Evolutionary conservation across 1,140 invertebrate species (phyloP).

Genomic region (Drosophila nannoptera): DNA sequence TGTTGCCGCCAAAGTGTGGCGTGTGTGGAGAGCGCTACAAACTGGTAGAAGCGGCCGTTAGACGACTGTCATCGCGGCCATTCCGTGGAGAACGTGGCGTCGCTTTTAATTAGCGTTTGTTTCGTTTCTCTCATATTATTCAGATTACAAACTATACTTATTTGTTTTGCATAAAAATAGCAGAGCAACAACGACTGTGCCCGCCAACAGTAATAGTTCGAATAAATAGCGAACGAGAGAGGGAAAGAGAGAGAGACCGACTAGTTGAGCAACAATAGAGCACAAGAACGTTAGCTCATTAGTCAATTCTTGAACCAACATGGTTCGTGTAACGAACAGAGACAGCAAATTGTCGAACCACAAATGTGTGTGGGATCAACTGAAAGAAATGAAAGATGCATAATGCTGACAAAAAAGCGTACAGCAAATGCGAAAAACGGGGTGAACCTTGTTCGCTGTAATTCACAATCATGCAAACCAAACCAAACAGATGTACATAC

Average conservation of each 20-base stretch:
- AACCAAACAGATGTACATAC: neutral
- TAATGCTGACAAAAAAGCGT: constrained; percentile 1
- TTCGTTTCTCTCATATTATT: constrained; percentile 54
- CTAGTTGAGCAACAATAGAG: constrained; percentile 13
- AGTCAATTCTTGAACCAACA: constrained; percentile 59
- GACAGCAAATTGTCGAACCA: constrained; percentile 60
- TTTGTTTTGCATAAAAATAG: constrained; percentile 70
- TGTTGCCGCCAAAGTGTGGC: constrained; percentile 40
- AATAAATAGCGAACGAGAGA: constrained; percentile 20
- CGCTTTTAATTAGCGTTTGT: constrained; percentile 64
- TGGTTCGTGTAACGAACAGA: constrained; percentile 66
- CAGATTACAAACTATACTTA: constrained; percentile 67
- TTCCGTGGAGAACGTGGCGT: constrained; percentile 40
- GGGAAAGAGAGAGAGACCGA: neutral
- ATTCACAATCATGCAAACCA: constrained; percentile 5
- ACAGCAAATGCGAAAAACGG: constrained; percentile 23
- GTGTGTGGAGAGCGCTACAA: constrained; percentile 20
- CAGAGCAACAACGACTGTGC: constrained; percentile 31
- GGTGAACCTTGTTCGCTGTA: constrained; percentile 56
- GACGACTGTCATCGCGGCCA: constrained; percentile 15
- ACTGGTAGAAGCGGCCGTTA: constrained; percentile 32
- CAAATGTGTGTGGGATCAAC: constrained; percentile 60
- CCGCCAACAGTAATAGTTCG: constrained; percentile 16
- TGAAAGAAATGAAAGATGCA: constrained; percentile 48
- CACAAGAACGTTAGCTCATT: constrained; percentile 50